Evolutionary conservation across 1,140 invertebrate genomes (phyloP).

Genomic region (Drosophila oshimai): DNA sequence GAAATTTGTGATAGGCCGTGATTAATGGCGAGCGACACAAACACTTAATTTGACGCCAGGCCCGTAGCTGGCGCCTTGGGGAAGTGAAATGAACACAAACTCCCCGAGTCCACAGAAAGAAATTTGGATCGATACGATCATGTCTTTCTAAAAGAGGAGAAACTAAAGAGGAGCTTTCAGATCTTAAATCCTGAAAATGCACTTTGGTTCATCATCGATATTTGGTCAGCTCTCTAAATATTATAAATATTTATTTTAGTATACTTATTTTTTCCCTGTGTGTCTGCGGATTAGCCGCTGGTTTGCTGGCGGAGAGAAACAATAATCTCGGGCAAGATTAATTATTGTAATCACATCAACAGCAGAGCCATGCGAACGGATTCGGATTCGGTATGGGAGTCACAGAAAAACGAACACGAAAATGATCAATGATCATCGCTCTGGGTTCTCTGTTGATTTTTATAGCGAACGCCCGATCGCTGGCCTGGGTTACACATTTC

Average conservation of each 20-base stretch:
- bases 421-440: slow-evolving; percentile 77
- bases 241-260: not conserved
- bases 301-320: slow-evolving; percentile 40
- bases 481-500: slow-evolving; percentile 76
- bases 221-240: no score
- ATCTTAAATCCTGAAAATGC: no score
- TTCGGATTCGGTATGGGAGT: slow-evolving; percentile 7
- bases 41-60: slow-evolving; percentile 82
- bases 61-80: slow-evolving; percentile 73
- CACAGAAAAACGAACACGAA: slow-evolving; percentile 21
- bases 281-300: slow-evolving; percentile 30
- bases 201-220: no score
- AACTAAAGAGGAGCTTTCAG: no score
- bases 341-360: slow-evolving; percentile 82
- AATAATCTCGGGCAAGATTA: slow-evolving; percentile 79
- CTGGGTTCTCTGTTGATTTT: slow-evolving; percentile 68
- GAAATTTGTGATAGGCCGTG: slow-evolving; percentile 80
- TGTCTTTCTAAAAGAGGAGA: no score
- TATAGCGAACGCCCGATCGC: slow-evolving; percentile 54
- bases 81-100: slow-evolving; percentile 38
- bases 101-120: not conserved
- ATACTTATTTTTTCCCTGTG: not conserved
- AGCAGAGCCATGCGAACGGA: slow-evolving; percentile 64
- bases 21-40: slow-evolving; percentile 82
- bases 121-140: no score